Percentiles rank a stretch among this genome's conserved stretches.
These are phyloP conservation scores for Drosophila quadrilineata DNA, from an alignment of 1,140 invertebrate genomes.

Conservation along the genomic window DNA sequence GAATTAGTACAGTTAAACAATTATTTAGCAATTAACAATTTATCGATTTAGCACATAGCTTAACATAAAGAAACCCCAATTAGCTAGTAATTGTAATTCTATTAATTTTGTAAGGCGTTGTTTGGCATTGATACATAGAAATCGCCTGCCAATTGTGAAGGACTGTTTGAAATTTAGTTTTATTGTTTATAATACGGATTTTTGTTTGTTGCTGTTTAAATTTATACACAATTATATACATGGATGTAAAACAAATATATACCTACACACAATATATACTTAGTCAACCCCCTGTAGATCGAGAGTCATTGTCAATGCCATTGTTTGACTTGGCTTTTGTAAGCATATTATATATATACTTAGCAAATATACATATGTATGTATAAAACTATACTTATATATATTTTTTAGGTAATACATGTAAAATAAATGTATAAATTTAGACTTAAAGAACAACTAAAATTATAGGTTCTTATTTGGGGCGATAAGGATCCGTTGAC, in stretches of 20 bases:
- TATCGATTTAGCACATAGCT: conserved; percentile 20
- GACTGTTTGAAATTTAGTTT: conserved; percentile 37
- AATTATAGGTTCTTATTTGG: conserved; percentile 2
- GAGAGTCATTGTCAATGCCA: conserved; percentile 26
- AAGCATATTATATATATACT: conserved; percentile 37
- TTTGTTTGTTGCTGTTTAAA: conserved; percentile 47
- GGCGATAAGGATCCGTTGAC: background rate
- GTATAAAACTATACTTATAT: conserved; percentile 41
- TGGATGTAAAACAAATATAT: conserved; percentile 10
- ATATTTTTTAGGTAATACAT: conserved; percentile 53
- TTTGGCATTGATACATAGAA: conserved; percentile 21
- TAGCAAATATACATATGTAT: no score
- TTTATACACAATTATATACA: conserved; percentile 28
- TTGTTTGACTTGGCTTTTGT: conserved; percentile 43
- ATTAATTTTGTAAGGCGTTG: no score
- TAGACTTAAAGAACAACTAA: conserved; percentile 59
- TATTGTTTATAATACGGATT: conserved; percentile 7
- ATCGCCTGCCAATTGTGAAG: conserved; percentile 6
- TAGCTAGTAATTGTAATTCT: conserved; percentile 46
- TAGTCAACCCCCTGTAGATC: conserved; percentile 23
- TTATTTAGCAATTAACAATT: conserved; percentile 11
- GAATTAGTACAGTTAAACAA: no score
- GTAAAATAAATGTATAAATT: conserved; percentile 67
- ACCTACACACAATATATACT: conserved; percentile 4
- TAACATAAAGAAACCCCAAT: conserved; percentile 12